These are phyloP conservation scores for Echinops telfairi DNA, from an alignment of 2,113 vertebrate species.

Conservation along the genomic window DNA sequence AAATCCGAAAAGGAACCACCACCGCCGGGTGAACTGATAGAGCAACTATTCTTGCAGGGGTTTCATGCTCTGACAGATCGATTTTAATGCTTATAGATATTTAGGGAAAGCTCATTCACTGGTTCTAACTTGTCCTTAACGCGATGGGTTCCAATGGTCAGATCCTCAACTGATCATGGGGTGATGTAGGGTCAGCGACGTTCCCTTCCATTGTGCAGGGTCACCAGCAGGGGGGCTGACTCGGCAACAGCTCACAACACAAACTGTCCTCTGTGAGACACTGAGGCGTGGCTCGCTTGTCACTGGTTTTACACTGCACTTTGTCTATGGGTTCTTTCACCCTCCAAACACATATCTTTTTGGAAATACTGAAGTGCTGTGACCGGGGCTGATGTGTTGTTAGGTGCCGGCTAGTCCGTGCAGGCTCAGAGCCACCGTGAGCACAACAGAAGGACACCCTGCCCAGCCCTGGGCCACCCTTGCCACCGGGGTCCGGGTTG, in stretches of 20 bases:
- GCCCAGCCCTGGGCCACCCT: no score
- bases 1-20: constrained; percentile 31
- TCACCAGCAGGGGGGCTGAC: neutral
- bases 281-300: neutral
- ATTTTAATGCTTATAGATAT: constrained; percentile 13
- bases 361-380: neutral
- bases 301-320: neutral
- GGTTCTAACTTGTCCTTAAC: neutral
- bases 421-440: no score
- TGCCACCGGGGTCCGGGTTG: no score
- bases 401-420: no score
- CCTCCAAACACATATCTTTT: neutral
- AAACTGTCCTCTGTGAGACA: neutral
- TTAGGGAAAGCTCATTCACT: neutral
- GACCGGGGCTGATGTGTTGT: neutral
- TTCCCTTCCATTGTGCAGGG: neutral
- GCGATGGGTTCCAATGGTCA: neutral
- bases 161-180: neutral
- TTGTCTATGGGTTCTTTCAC: constrained; percentile 46
- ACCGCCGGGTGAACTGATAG: neutral
- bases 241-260: neutral
- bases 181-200: neutral
- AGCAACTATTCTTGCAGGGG: neutral
- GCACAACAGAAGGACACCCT: no score
- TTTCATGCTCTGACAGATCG: constrained; percentile 3